Conservation (phyloP, 1,140 invertebrate species). For the Penaeus chinensis region DNA sequence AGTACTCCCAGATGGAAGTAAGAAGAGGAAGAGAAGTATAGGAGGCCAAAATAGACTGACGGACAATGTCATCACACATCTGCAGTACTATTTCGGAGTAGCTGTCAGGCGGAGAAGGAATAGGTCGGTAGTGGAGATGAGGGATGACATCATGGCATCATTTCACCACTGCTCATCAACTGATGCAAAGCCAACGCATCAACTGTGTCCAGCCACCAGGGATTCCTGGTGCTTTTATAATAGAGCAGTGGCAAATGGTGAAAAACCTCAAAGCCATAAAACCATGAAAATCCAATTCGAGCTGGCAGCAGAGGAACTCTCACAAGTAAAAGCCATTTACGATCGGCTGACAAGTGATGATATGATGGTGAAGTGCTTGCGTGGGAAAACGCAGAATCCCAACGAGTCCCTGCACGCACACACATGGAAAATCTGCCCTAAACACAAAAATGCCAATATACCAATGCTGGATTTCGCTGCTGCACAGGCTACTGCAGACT, state of each 20-base stretch:
- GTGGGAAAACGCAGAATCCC: background rate
- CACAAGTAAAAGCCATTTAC: slow-evolving; percentile 8
- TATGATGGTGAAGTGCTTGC: background rate
- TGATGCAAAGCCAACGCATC: slow-evolving; percentile 14
- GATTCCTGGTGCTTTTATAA: slow-evolving; percentile 35
- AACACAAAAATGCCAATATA: slow-evolving; percentile 5
- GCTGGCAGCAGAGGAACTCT: background rate
- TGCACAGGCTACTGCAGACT: slow-evolving; percentile 20
- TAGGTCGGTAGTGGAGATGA: background rate
- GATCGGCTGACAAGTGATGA: slow-evolving; percentile 9
- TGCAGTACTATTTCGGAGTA: background rate
- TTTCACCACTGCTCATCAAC: slow-evolving; percentile 22
- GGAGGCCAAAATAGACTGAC: background rate
- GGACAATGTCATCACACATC: background rate
- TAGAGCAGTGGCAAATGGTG: background rate
- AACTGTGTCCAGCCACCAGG: background rate
- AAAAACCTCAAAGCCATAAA: background rate
- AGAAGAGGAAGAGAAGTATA: background rate
- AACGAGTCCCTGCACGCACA: slow-evolving; percentile 11
- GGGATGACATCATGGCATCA: slow-evolving; percentile 1
- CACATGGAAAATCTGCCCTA: slow-evolving; percentile 15
- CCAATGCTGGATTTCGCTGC: background rate
- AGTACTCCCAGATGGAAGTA: background rate
- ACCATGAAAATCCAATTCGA: background rate
- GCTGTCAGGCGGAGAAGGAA: background rate